Evolutionary conservation across 1,140 invertebrate genomes (phyloP).

Genomic region (Agraylea sexmaculata): DNA sequence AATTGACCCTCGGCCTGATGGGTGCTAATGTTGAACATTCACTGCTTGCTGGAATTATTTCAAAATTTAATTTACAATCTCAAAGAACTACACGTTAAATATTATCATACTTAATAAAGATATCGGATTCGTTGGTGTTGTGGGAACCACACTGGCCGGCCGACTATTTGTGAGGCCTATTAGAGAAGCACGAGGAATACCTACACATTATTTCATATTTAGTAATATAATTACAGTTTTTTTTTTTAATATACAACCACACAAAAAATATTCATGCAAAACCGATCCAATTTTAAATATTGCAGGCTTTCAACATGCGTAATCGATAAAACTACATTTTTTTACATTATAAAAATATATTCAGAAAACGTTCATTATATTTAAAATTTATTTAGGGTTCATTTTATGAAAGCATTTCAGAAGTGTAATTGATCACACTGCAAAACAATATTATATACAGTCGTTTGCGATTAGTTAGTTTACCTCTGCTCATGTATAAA

Average conservation of each 20-base stretch:
- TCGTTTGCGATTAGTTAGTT: no score
- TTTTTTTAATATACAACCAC: background rate
- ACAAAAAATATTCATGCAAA: no score
- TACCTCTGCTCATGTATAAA: no score
- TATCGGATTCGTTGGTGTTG: slow-evolving; percentile 56
- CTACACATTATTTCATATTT: slow-evolving; percentile 31
- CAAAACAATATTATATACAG: no score
- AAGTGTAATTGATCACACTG: no score
- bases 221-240: background rate
- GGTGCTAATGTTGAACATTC: slow-evolving; percentile 54
- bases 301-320: no score
- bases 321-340: no score
- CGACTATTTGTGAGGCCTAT: slow-evolving; percentile 63
- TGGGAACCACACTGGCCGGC: slow-evolving; percentile 49
- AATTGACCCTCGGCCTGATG: slow-evolving; percentile 73
- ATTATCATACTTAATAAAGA: slow-evolving; percentile 38
- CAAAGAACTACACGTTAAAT: background rate
- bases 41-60: slow-evolving; percentile 22
- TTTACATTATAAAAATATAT: no score
- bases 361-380: no score
- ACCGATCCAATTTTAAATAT: no score
- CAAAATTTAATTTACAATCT: background rate
- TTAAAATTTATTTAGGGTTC: no score
- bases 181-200: slow-evolving; percentile 65
- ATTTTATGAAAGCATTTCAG: no score